Evolutionary conservation across 2,797 vertebrate species (phyloP), one percentile per base, ranked within the genome.

Genomic region (Odontamblyopus lacepedii): DNA sequence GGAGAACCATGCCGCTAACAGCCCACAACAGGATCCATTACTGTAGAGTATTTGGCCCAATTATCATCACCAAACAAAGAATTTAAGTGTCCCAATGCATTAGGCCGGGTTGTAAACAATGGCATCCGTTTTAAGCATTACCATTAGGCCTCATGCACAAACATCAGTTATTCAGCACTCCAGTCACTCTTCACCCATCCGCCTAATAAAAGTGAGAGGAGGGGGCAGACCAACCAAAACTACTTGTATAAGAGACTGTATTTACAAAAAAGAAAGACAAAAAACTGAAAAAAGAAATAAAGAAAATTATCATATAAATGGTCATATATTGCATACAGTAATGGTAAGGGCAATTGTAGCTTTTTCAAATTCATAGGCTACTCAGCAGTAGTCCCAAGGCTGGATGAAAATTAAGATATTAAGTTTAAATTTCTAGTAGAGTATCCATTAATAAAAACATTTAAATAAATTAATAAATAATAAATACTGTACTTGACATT

Each of bases 71-170:
- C 89, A 90, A 90, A 90, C 90, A 89, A 91, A 91, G 85, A 90
- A 91, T 92, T 90, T 87, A 90, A 91, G 89, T 88, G 88, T 93
- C 88, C 79, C 85, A 90, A 86, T 92, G 88, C 90, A 91, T 91
- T 91, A 91, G 91, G 75, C 78, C 62, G 78, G 90, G 88, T 90
- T 90, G 89, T 92, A 92, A 93, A 92, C 88, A 89, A 92, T 90
- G 86, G 76, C 83, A 87, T 88, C 87, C 86, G 85, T 91, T 91
- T 92, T 87, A 91, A 91, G 87, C 85, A 73, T 83, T 78, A 78
- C 89, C 91, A 92, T 92, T 92, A 91, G 90, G 84, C 83, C 81
- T 88, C 80, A 82, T 75, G 82, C 76, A 84, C 76, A 87, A 87
- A 89, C 84, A 92, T 89, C 84, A 90, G 82, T 84, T 89, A 90